Conservation (phyloP, 53 echinoderm and acorn worm species). For the Mesocentrotus franciscanus region DNA sequence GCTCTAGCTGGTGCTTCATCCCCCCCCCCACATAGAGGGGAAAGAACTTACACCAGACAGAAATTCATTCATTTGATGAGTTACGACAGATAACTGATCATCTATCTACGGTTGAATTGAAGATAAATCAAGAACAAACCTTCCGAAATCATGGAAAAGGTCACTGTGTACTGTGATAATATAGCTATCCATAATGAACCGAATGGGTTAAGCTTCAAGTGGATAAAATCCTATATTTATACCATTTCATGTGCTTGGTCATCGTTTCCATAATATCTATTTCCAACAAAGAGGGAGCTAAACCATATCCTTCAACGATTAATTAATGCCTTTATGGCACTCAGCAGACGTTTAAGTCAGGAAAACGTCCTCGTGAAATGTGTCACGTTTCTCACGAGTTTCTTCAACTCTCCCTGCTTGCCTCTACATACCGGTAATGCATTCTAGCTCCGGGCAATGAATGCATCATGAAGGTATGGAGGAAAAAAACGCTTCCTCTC, state of each 20-base stretch:
- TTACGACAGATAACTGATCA: not conserved
- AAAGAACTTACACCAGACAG: not conserved
- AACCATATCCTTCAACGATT: not conserved
- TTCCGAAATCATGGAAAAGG: not conserved
- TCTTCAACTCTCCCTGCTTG: not conserved
- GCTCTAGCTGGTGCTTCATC: not conserved
- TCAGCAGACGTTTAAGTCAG: not conserved
- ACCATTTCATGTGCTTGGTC: not conserved
- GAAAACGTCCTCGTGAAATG: not conserved
- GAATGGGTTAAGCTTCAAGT: not conserved
- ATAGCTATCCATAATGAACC: not conserved
- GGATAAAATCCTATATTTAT: not conserved
- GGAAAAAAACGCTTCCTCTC: not conserved
- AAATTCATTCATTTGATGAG: not conserved
- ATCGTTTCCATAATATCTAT: not conserved
- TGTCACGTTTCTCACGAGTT: slow-evolving; percentile 13
- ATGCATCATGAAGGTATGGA: not conserved
- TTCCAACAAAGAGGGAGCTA: not conserved
- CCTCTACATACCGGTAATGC: slow-evolving; percentile 31
- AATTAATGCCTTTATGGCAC: not conserved
- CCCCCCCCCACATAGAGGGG: not conserved
- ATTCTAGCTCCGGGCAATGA: not conserved
- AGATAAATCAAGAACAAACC: not conserved
- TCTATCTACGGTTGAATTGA: not conserved
- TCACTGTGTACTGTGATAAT: not conserved